Conservation (phyloP, 2,113 vertebrate species). For the Zosterops pallidus region DNA sequence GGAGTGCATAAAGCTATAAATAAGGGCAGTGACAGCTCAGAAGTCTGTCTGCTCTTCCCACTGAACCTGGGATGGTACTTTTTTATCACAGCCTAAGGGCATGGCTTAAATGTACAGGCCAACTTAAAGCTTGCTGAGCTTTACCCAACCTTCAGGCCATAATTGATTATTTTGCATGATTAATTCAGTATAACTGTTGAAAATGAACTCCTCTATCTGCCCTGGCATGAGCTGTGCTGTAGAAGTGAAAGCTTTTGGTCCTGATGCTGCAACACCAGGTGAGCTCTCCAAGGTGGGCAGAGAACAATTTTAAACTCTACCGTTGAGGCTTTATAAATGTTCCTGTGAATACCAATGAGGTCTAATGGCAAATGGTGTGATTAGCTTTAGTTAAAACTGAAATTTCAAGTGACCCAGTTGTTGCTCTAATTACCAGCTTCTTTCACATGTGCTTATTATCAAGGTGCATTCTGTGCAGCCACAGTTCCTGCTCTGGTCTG, state of each 20-base stretch:
- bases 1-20: not conserved
- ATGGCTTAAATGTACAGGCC: not conserved
- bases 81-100: not conserved
- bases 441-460: constrained; percentile 19
- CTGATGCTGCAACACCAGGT: not conserved
- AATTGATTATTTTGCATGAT: not conserved
- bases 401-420: constrained; percentile 47
- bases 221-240: not conserved
- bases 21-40: not conserved
- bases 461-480: not conserved
- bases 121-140: not conserved
- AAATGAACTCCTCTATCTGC: not conserved
- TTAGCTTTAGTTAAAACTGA: not conserved
- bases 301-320: not conserved
- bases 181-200: not conserved
- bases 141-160: not conserved
- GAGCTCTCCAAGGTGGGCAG: not conserved
- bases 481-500: not conserved
- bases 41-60: not conserved
- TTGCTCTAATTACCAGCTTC: constrained; percentile 39
- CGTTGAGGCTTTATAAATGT: constrained; percentile 18
- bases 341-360: constrained; percentile 28
- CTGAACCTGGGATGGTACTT: not conserved
- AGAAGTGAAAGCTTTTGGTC: not conserved
- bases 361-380: constrained; percentile 39